phyloP scores from a whole-genome alignment of 2,113 vertebrate species.

The Malurus cyaneus region DNA sequence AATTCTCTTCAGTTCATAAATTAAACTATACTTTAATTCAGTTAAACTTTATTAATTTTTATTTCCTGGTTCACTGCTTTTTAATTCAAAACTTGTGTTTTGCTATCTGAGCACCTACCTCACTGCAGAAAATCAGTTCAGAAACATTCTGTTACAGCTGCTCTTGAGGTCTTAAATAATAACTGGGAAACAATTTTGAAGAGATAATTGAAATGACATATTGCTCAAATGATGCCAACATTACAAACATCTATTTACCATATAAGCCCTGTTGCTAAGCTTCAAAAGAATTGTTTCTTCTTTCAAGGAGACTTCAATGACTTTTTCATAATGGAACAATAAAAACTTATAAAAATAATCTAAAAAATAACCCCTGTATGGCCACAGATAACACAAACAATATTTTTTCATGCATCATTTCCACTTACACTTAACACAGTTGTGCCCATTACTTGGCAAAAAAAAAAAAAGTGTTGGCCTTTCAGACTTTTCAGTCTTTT shows the following conservation, averaged over 20 bases:
- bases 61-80: conserved; percentile 6
- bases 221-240: background rate
- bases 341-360: background rate
- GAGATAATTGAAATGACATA: conserved; percentile 32
- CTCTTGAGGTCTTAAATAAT: conserved; percentile 17
- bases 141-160: background rate
- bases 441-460: background rate
- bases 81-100: conserved; percentile 1
- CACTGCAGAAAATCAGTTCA: background rate
- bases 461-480: background rate
- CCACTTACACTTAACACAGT: background rate
- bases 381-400: background rate
- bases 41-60: conserved; percentile 12
- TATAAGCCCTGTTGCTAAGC: background rate
- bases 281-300: background rate
- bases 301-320: conserved; percentile 6
- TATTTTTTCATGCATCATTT: background rate
- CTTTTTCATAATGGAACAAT: background rate
- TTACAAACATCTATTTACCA: conserved; percentile 17
- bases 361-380: background rate
- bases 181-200: background rate
- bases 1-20: background rate
- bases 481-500: background rate
- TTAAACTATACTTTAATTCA: background rate
- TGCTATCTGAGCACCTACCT: background rate